Evolutionary conservation across 2,113 vertebrate genomes (phyloP), one percentile per base, ranked within the genome.

Genomic region (Leucopsar rothschildi): DNA sequence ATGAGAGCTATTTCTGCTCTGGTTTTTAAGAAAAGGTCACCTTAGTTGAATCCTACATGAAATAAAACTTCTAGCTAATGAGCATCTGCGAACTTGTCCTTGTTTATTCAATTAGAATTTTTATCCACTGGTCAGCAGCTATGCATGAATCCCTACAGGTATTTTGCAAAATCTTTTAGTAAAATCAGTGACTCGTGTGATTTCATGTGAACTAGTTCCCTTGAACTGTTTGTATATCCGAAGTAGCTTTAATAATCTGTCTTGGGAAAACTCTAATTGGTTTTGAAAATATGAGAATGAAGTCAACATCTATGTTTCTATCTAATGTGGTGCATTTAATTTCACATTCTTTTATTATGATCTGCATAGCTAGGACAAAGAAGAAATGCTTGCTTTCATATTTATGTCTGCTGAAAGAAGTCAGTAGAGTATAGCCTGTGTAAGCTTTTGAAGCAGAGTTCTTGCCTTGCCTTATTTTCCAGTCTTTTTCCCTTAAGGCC

Each of bases 221-320:
- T 90, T 84, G 56, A 93, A 93, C 17, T 65, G 7, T 86, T 91
- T 84, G 49, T 92, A 12, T 73, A 49, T 70, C 45, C 82, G 77
- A 82, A 95, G 49, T 28, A 84, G 45, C 40, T 93, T 92, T 95
- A 96, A 94, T 82, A 95, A 71, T 89, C 52, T 91, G 31, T 89
- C 86, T 82, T 87, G 73, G 65, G 89, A 93, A 93, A 95, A 89
- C 28, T 49, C 13, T 91, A 89, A 93, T 92, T 97, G 40, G 53
- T 76, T 92, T 92, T 68, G 78, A 82, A 79, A 72, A 49, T 31
- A 92, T 64, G n/a, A 79, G 53, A 91, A 87, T 75, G 31, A 92
- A 96, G 44, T 69, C 69, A 91, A 84, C 33, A 44, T 86, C 92
- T 78, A 55, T 71, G 65, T 86, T 93, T 92, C 73, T 66, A 31